phyloP scores from a whole-genome alignment of 2,888 invertebrate genomes.

The Agrotis exclamationis region DNA sequence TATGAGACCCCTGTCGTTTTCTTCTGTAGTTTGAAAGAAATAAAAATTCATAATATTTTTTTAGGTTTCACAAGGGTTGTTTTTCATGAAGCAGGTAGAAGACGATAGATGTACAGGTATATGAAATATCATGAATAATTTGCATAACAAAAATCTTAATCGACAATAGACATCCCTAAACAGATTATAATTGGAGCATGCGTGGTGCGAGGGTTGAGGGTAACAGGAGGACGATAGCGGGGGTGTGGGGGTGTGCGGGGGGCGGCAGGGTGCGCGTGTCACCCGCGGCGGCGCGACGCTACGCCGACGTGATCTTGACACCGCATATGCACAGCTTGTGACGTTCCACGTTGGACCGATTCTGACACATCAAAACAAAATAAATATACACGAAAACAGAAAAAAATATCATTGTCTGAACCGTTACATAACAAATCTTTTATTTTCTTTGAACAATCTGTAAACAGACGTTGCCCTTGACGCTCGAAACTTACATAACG shows the following conservation, averaged over 20 bases:
- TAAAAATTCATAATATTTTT: background rate
- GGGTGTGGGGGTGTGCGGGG: constrained; percentile 65
- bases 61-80: background rate
- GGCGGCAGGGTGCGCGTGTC: constrained; percentile 79
- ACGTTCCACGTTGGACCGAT: constrained; percentile 78
- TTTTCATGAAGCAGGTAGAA: constrained; percentile 5
- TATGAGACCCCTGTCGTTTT: constrained; percentile 64
- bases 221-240: constrained; percentile 72
- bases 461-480: constrained; percentile 55
- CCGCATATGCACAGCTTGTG: constrained; percentile 85
- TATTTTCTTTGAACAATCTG: constrained; percentile 31
- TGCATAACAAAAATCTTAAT: constrained; percentile 75
- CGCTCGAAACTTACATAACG: constrained; percentile 48
- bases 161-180: constrained; percentile 90
- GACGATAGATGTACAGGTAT: background rate
- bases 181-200: constrained; percentile 91
- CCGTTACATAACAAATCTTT: constrained; percentile 34
- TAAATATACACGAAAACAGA: constrained; percentile 53
- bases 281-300: constrained; percentile 81
- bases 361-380: constrained; percentile 67
- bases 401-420: constrained; percentile 13
- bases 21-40: constrained; percentile 55
- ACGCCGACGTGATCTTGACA: constrained; percentile 90
- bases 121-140: constrained; percentile 50
- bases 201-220: constrained; percentile 88